Evolutionary conservation across 2,888 invertebrate genomes (phyloP).

Genomic region (Stenichneumon culpator): DNA sequence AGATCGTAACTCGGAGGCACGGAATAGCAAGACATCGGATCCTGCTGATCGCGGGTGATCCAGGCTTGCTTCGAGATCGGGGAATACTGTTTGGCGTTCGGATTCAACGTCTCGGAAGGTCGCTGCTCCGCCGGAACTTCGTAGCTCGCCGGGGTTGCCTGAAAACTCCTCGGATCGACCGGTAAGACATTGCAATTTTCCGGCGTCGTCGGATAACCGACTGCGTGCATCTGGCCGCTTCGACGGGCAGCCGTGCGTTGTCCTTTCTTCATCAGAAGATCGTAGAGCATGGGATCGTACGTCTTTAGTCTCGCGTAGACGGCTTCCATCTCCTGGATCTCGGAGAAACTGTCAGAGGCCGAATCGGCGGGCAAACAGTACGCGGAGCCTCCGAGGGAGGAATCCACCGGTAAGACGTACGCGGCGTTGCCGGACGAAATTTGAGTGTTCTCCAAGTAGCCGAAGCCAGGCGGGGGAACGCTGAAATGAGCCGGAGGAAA

Average conservation of each 20-base stretch:
- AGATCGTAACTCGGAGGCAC: background rate
- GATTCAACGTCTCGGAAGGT: background rate
- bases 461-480: background rate
- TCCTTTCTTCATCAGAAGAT: conserved; percentile 21
- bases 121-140: background rate
- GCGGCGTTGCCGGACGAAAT: background rate
- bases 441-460: background rate
- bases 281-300: conserved; percentile 47
- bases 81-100: background rate
- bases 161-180: background rate
- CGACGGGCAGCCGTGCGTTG: background rate
- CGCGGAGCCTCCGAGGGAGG: too few relatives aligned
- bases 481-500: background rate
- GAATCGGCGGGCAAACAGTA: background rate
- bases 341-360: too few relatives aligned
- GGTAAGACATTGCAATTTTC: background rate
- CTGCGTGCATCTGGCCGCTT: background rate
- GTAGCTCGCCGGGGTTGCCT: background rate
- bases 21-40: background rate
- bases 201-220: background rate
- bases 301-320: conserved; percentile 3
- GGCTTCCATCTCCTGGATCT: too few relatives aligned
- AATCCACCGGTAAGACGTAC: background rate
- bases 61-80: background rate
- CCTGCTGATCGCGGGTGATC: background rate